Evolutionary conservation across 2,113 vertebrate genomes (phyloP), one percentile per base, ranked within the genome.

Genomic region (Nycticryphes semicollaris): DNA sequence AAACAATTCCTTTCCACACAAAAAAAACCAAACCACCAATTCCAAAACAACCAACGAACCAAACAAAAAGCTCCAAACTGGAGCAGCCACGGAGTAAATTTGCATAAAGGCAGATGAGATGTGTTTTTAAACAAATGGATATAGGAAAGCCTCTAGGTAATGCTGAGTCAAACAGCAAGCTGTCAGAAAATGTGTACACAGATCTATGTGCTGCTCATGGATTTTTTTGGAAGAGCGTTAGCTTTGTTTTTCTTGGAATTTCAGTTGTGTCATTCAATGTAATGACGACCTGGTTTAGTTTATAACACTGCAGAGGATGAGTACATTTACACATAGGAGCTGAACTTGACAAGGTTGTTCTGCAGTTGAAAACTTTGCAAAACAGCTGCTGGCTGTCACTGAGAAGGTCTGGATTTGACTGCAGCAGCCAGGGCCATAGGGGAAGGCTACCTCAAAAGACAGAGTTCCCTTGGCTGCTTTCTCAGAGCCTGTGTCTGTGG

Each of bases 1-100:
- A 96, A 90, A 89, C 68, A 93, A 92, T 89, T 92, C 68, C 41
- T 90, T 84, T 82, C n/a, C 31, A 68, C n/a, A 37, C 23, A 48
- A 83, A 89, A 72, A 60, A 50, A 24, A 8, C 7, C 12, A 50
- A 50, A 50, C 25, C 9, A 4, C 18, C 18, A 47, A 30, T 54
- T 25, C 20, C 27, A 31, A 27, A 48, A 14, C 10, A 56, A 24
- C 22, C 33, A 31, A 48, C 9, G n/a, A 62, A 68, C 6, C 28
- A 64, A 73, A 45, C 18, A 54, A 62, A 48, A 37, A 17, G 5
- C 47, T 47, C 47, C 47, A 21, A 47, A 47, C 47, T 68, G 53
- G 62, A 87, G n/a, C 33, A 81, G 31, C 39, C n/a, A 75, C 19
- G 30, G 43, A 57, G n/a, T 76, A 57, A 45, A 62, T 82, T 93